Evolutionary conservation across 1,140 invertebrate species (phyloP), one percentile per base, ranked within the genome.

Genomic region (Saccostrea cuccullata): DNA sequence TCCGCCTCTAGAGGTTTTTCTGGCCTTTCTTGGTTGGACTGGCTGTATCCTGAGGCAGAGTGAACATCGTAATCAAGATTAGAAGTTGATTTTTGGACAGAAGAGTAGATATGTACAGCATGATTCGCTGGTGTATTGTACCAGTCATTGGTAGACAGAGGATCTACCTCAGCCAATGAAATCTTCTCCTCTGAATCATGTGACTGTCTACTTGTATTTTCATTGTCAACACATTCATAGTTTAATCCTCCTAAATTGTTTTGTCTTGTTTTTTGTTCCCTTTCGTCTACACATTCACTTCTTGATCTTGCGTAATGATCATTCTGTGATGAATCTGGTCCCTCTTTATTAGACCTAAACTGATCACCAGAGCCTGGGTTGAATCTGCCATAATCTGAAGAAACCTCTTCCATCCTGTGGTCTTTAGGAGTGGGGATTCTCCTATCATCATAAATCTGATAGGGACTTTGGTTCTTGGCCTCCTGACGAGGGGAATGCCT

Each of bases 61-160:
- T 84, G 40, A 55, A 84, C 17, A 55, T 84, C 17, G 30, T 55
- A 84, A 20, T 84, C 47, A 20, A 84, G 40, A 23, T 64, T 56
- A 13, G 84, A 73, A 36, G 85, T 86, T 8, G 89, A 90, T 47
- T 87, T 89, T 83, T 89, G 86, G 56, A 88, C 83, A 26, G 91
- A 92, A 40, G 70, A 58, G 36, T 85, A 84, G 23, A 92, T 87
- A 83, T 92, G 91, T 23, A 87, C 77, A n/a, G 90, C 90, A 88
- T 88, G 87, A 55, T 92, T 86, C 47, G 89, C 91, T 47, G 91
- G 91, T 11, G 91, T 91, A n/a, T 55, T 82, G 87, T 90, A 92
- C 91, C 91, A 90, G 82, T 92, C 55, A 85, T 87, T 86, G 64
- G 91, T 89, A 64, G 86, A 87, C 26, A 88, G 77, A 0, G 85